Conservation (phyloP, 2,888 invertebrate genomes). For the Phaonia tiefii region DNA sequence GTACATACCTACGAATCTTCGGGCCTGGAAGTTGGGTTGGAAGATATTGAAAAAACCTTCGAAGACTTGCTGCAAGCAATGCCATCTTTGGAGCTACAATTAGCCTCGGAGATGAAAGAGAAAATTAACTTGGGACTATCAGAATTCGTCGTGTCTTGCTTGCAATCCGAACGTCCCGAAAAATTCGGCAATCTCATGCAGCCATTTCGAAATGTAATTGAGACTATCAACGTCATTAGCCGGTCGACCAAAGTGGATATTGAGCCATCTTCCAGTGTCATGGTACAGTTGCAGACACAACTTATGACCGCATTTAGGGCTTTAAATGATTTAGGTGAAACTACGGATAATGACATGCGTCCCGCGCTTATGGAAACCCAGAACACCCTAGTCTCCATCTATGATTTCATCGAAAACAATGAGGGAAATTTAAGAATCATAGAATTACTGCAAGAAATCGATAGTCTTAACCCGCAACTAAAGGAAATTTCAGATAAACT, state of each 20-base stretch:
- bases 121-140: constrained; percentile 75
- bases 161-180: constrained; percentile 16
- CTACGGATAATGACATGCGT: constrained; percentile 67
- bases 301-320: constrained; percentile 76
- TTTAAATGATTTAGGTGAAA: constrained; percentile 75
- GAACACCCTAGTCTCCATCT: constrained; percentile 73
- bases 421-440: constrained; percentile 75
- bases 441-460: constrained; percentile 77
- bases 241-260: constrained; percentile 72
- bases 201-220: constrained; percentile 71
- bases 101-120: constrained; percentile 80
- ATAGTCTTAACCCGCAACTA: constrained; percentile 74
- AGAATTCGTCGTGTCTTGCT: constrained; percentile 69
- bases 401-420: constrained; percentile 77
- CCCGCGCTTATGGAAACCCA: constrained; percentile 72
- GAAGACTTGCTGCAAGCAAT: constrained; percentile 77
- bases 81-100: constrained; percentile 79
- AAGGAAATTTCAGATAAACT: constrained; percentile 61
- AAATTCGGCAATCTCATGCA: constrained; percentile 66
- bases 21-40: constrained; percentile 74
- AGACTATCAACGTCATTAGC: constrained; percentile 71
- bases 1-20: constrained; percentile 77
- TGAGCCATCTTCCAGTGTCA: constrained; percentile 74
- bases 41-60: constrained; percentile 77
- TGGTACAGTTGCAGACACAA: constrained; percentile 75